Base-by-base conservation (phyloP, 2,113 vertebrate genomes). In the Saccopteryx leptura region DNA sequence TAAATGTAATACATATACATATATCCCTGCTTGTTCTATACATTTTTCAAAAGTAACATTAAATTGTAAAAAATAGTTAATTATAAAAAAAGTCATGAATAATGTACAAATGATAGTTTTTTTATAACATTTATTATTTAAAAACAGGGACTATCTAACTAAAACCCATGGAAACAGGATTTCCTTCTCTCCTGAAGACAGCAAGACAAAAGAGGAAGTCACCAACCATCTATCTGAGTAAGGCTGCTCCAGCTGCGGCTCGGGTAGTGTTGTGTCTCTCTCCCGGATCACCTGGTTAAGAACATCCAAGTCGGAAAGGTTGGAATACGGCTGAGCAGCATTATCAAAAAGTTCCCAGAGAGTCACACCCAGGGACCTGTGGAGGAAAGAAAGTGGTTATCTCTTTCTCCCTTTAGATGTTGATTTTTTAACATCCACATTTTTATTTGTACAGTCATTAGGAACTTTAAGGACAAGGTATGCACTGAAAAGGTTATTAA, bases 271-370 rank as follows among this genome's bases (percentile, higher is more conserved):
- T 79, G 99, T 98, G 95, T 98, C 98, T 93, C 98, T 99, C 97
- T 99, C 98, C 97, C 98, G 99, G 96, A 99, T 98, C 95, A 97
- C 98, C 4, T 98, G 99, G 95, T 98, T 99, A 97, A 99, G 98
- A 93, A 99, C 99, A 33, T 99, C 97, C 90, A 97, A 97, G 97
- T 99, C 98, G 81, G 99, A 99, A 96, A 99, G 99, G 97, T 98
- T 98, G 4, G 98, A 97, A 86, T 99, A 99, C 0, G 99, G 99
- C 97, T 98, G 99, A 81, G 98, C 96, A 46, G 98, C 99, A 28
- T 97, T 98, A 88, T 99, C 99, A 97, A 99, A 99, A 39, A 99
- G 99, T 94, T 99, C 99, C 99, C 99, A 99, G 14, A 99, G 84
- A 0, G 99, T 99, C 76, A 99, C 99, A 18, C 99, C 99, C 97